Conservation (phyloP, 2,797 vertebrate species). For the Anguilla megastoma region DNA sequence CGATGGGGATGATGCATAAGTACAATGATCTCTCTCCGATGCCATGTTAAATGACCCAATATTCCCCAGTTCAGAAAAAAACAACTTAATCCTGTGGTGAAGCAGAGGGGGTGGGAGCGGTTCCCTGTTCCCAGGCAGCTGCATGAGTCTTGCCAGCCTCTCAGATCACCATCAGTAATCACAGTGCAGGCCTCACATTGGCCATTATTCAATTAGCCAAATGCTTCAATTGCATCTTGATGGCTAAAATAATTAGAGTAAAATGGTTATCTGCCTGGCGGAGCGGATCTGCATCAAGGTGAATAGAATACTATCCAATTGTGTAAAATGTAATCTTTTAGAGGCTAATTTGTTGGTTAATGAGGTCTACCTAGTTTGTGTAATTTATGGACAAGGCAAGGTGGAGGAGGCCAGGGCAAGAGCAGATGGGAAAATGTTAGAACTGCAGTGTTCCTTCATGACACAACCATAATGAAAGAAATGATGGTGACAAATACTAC, state of each 20-base stretch:
- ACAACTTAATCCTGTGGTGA: neutral
- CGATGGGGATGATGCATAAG: too few species aligned
- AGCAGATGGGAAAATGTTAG: neutral
- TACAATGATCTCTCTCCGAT: neutral
- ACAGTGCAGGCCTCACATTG: constrained; percentile 41
- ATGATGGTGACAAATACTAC: too few species aligned
- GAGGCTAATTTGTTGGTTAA: constrained; percentile 54
- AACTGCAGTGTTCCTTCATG: neutral
- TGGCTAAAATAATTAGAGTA: constrained; percentile 54
- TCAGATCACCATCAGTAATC: constrained; percentile 45
- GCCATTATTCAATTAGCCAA: constrained; percentile 58
- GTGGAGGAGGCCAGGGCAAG: constrained; percentile 33
- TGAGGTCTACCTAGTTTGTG: constrained; percentile 51
- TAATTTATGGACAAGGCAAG: constrained; percentile 48
- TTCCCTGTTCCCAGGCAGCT: neutral
- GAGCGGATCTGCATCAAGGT: constrained; percentile 50
- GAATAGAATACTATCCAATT: constrained; percentile 55
- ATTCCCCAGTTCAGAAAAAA: neutral
- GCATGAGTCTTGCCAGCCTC: constrained; percentile 35
- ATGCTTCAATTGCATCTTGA: constrained; percentile 54
- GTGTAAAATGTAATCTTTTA: constrained; percentile 52
- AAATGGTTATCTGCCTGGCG: constrained; percentile 50
- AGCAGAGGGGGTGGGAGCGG: neutral
- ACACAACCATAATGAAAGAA: too few species aligned
- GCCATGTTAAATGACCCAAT: neutral